Evolutionary conservation across 1,140 invertebrate genomes (phyloP).

Genomic region (Drosophila lowei): DNA sequence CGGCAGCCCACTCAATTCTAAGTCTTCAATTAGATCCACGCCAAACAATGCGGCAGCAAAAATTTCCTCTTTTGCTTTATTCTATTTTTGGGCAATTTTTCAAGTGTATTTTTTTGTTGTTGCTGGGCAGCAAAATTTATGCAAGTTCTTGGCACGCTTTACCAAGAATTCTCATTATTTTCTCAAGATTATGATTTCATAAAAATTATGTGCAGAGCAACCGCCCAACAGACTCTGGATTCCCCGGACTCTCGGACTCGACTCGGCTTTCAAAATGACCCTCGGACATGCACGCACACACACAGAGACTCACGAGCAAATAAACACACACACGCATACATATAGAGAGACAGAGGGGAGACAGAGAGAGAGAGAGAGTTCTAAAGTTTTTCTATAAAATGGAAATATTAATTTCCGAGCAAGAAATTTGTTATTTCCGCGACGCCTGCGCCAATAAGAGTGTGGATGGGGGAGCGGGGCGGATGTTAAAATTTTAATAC

Average conservation of each 20-base stretch:
- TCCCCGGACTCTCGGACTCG: slow-evolving; percentile 16
- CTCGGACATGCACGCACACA: slow-evolving; percentile 47
- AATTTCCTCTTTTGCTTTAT: slow-evolving; percentile 17
- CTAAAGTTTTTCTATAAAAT: slow-evolving; percentile 76
- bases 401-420: slow-evolving; percentile 80
- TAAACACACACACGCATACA: slow-evolving; percentile 1
- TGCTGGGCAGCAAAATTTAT: slow-evolving; percentile 34
- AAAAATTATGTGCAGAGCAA: slow-evolving; percentile 60
- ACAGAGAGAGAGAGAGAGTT: slow-evolving; percentile 3
- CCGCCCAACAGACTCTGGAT: slow-evolving; percentile 28
- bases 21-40: slow-evolving; percentile 40
- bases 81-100: slow-evolving; percentile 2
- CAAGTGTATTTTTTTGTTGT: slow-evolving; percentile 22
- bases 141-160: slow-evolving; percentile 62
- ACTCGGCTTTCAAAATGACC: slow-evolving; percentile 52
- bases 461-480: background rate
- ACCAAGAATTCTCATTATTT: slow-evolving; percentile 65
- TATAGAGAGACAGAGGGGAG: background rate
- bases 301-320: slow-evolving; percentile 18
- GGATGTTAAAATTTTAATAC: slow-evolving; percentile 67
- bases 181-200: slow-evolving; percentile 67
- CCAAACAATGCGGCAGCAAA: slow-evolving; percentile 13
- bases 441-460: slow-evolving; percentile 55
- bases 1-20: slow-evolving; percentile 2
- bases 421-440: slow-evolving; percentile 81